These are phyloP conservation scores for Haplochromis vanheusdeni DNA, from an alignment of 2,113 vertebrate genomes.

Conservation along the genomic window DNA sequence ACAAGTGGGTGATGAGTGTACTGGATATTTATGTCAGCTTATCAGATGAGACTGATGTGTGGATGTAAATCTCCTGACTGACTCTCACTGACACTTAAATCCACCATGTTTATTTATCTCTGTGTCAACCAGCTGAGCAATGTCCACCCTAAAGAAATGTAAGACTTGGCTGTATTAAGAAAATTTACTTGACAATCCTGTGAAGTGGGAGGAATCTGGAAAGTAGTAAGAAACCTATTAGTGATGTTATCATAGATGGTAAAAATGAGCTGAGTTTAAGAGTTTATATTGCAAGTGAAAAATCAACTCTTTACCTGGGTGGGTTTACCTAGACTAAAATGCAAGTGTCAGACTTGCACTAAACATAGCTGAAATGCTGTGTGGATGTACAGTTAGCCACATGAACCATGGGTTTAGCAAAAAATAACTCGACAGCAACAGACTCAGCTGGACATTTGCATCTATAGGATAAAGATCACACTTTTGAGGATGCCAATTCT, in stretches of 20 bases:
- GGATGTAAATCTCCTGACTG: neutral
- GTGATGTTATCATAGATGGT: neutral
- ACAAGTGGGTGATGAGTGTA: slow-evolving; percentile 3
- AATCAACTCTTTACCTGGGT: neutral
- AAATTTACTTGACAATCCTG: neutral
- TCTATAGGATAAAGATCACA: too few relatives aligned
- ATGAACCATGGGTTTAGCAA: neutral
- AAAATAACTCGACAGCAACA: neutral
- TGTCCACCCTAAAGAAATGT: neutral
- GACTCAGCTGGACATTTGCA: too few relatives aligned
- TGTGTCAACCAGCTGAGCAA: neutral
- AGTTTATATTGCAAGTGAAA: neutral
- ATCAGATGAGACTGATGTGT: neutral
- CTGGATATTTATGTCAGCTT: neutral
- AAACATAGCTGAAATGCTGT: neutral
- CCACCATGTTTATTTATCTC: neutral
- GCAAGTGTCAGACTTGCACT: neutral
- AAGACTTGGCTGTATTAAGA: neutral
- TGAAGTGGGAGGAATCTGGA: neutral
- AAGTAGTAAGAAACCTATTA: neutral
- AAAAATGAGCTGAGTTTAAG: neutral
- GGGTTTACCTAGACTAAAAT: neutral
- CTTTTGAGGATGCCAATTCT: too few relatives aligned
- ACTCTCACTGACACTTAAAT: neutral
- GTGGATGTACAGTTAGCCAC: neutral